Evolutionary conservation across 2,797 vertebrate species (phyloP).

Genomic region (Gila robusta): DNA sequence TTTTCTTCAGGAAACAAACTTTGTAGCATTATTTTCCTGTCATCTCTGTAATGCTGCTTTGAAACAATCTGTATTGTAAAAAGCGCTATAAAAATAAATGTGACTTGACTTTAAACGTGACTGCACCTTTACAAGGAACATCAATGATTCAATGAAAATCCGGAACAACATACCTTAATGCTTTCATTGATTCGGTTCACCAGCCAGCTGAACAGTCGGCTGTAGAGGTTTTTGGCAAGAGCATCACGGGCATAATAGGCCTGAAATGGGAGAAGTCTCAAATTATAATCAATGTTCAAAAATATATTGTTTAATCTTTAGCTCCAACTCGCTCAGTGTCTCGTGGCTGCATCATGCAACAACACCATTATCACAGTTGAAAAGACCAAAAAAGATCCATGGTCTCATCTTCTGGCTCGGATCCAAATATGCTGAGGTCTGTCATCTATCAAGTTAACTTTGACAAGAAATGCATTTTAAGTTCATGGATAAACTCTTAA

Average conservation of each 20-base stretch:
- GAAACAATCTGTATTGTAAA: too few relatives aligned
- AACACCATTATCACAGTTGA: background rate
- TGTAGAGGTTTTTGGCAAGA: slow-evolving; percentile 98
- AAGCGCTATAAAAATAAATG: too few relatives aligned
- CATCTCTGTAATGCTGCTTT: too few relatives aligned
- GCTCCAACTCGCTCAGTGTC: background rate
- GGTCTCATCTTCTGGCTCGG: slow-evolving; percentile 27
- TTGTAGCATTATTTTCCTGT: too few relatives aligned
- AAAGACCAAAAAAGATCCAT: background rate
- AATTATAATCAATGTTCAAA: slow-evolving; percentile 8
- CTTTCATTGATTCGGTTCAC: slow-evolving; percentile 97
- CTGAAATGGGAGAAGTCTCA: slow-evolving; percentile 72
- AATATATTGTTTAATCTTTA: background rate
- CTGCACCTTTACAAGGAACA: background rate
- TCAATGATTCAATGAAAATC: slow-evolving; percentile 40
- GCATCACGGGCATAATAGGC: slow-evolving; percentile 98
- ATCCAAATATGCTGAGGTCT: slow-evolving; percentile 19
- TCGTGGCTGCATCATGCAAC: background rate
- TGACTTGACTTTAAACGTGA: background rate
- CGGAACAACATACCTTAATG: slow-evolving; percentile 87
- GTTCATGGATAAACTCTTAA: background rate
- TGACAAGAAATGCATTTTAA: slow-evolving; percentile 18
- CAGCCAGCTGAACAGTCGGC: slow-evolving; percentile 95
- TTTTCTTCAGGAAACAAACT: too few relatives aligned
- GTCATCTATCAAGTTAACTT: slow-evolving; percentile 41